Evolutionary conservation across 2,888 invertebrate species (phyloP).

Genomic region (Mimachlamys varia): DNA sequence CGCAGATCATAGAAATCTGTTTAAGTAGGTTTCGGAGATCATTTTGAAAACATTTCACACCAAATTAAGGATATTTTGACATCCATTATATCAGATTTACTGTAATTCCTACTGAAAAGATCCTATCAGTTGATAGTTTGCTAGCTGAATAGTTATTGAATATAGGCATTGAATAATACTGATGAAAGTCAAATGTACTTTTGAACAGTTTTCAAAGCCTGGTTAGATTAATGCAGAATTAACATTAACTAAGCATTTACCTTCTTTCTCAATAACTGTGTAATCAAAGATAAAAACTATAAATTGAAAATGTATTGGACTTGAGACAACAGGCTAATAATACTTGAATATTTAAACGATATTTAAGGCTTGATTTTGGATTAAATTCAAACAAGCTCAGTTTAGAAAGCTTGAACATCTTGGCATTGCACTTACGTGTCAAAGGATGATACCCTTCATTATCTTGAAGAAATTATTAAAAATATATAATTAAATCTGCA

Average conservation of each 20-base stretch:
- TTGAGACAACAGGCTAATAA: no score
- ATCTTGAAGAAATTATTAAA: no score
- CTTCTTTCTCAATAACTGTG: not conserved
- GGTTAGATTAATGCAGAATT: not conserved
- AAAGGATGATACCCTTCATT: no score
- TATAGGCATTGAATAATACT: not conserved
- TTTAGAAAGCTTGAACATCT: no score
- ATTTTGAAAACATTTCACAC: slow-evolving; percentile 18
- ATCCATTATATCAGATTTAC: not conserved
- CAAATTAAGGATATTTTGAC: not conserved
- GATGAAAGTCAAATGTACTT: not conserved
- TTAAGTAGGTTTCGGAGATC: not conserved
- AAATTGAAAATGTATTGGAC: not conserved
- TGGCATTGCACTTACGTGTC: no score
- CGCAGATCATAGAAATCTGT: not conserved
- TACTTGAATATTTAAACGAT: no score
- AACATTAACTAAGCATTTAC: not conserved
- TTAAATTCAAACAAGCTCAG: no score
- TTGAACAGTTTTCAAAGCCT: not conserved
- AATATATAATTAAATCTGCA: not conserved
- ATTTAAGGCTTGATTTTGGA: no score
- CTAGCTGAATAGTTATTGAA: not conserved
- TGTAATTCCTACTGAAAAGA: not conserved
- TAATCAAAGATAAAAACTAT: not conserved
- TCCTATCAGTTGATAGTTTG: not conserved